Percentiles rank a stretch among this genome's conserved stretches.
Conservation (phyloP, 2,888 invertebrate genomes). For the Amblyjoppa proteus region DNA sequence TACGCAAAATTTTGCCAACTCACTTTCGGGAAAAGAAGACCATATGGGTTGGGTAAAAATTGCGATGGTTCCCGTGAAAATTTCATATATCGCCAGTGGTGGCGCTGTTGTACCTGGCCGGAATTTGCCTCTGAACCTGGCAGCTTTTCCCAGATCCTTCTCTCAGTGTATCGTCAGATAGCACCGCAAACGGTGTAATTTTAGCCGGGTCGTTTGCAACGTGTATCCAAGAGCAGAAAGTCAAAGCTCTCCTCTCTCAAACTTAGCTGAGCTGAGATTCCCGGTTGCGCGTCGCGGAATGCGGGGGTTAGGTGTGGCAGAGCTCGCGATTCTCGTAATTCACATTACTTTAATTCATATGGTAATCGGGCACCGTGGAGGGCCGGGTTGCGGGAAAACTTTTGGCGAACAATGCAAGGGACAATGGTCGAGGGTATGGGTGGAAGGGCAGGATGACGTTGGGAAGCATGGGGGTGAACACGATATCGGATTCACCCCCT, state of each 20-base stretch:
- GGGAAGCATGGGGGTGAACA: slow-evolving; percentile 75
- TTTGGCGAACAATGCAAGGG: slow-evolving; percentile 82
- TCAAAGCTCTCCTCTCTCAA: slow-evolving; percentile 23
- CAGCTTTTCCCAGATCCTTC: too few species aligned
- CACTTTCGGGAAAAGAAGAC: too few species aligned
- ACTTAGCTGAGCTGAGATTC: slow-evolving; percentile 56
- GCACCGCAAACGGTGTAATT: background rate
- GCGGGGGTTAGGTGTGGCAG: slow-evolving; percentile 21
- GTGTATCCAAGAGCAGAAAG: slow-evolving; percentile 26
- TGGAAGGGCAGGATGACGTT: slow-evolving; percentile 23
- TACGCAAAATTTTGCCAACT: too few species aligned
- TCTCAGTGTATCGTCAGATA: background rate
- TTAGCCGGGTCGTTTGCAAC: background rate
- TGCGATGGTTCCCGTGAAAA: too few species aligned
- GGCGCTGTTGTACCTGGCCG: too few species aligned
- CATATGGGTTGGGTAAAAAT: too few species aligned
- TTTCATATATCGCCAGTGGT: too few species aligned
- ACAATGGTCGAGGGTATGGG: slow-evolving; percentile 77
- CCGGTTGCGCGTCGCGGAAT: slow-evolving; percentile 31
- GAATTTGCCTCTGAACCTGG: too few species aligned
- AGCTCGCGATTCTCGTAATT: slow-evolving; percentile 87
- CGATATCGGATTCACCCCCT: slow-evolving; percentile 81
- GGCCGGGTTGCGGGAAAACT: slow-evolving; percentile 81
- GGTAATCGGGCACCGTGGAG: slow-evolving; percentile 88
- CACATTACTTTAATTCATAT: slow-evolving; percentile 93